phyloP scores from a whole-genome alignment of 92 coral and sea anemone species.

The Meandrina meandrites region DNA sequence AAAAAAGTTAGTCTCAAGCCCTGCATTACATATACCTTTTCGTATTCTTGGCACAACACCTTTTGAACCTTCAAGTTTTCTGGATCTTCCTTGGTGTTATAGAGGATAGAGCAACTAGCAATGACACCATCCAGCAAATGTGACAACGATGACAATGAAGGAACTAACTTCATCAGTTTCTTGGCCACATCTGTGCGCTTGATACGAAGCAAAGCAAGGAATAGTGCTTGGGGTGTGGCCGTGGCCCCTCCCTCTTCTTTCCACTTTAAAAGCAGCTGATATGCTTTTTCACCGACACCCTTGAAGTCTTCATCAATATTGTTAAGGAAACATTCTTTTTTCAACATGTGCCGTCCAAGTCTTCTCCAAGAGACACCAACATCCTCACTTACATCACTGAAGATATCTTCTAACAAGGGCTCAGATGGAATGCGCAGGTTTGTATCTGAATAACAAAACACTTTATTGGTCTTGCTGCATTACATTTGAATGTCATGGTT shows the following conservation, averaged over 20 bases:
- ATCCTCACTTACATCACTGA: conserved; percentile 71
- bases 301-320: conserved; percentile 79
- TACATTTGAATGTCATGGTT: background rate
- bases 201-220: conserved; percentile 56
- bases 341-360: conserved; percentile 67
- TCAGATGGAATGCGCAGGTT: background rate
- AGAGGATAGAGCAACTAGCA: conserved; percentile 10
- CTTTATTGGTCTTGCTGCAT: background rate
- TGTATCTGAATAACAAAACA: conserved; percentile 3
- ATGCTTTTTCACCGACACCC: conserved; percentile 80
- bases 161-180: conserved; percentile 45
- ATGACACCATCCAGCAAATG: conserved; percentile 11
- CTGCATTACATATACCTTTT: conserved; percentile 24
- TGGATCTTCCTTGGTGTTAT: conserved; percentile 18
- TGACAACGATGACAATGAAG: conserved; percentile 4
- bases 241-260: conserved; percentile 33
- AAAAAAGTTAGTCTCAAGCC: background rate
- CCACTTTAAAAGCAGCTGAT: conserved; percentile 80
- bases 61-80: conserved; percentile 48
- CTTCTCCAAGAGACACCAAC: conserved; percentile 79
- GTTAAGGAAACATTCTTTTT: conserved; percentile 70
- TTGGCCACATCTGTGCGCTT: conserved; percentile 74
- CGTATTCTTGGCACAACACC: conserved; percentile 27
- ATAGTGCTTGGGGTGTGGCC: conserved; percentile 70
- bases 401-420: conserved; percentile 34